A percentile compares a stretch with the other conserved stretches of the same genome.
Conservation (phyloP, 2,888 invertebrate species). For the Charanyca ferruginea region DNA sequence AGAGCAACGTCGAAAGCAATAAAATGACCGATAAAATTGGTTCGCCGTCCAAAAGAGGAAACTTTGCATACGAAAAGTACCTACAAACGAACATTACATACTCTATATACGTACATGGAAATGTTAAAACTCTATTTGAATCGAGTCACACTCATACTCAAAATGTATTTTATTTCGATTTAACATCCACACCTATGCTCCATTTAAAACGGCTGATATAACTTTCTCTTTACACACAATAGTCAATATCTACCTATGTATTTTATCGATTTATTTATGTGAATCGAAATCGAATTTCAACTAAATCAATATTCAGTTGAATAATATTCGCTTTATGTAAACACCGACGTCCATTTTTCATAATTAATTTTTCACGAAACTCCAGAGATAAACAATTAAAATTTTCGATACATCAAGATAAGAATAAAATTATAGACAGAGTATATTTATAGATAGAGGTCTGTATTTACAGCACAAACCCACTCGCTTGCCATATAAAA, state of each 20-base stretch:
- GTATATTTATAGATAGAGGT: conserved; percentile 16
- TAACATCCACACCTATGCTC: conserved; percentile 41
- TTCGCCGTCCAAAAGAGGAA: conserved; percentile 67
- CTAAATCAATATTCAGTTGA: no score
- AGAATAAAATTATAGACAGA: conserved; percentile 31
- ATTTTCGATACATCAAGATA: conserved; percentile 45
- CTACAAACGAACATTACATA: conserved; percentile 58
- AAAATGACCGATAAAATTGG: conserved; percentile 70
- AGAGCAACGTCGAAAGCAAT: conserved; percentile 67
- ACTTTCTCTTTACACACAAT: no score
- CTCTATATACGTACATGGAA: conserved; percentile 52
- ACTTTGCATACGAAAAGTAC: conserved; percentile 68
- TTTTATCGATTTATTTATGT: no score
- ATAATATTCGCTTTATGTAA: conserved; percentile 15
- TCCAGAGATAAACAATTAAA: conserved; percentile 35
- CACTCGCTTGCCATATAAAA: conserved; percentile 70
- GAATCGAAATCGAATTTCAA: no score
- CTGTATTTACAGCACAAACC: conserved; percentile 39
- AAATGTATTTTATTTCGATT: conserved; percentile 51
- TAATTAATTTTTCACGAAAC: conserved; percentile 22
- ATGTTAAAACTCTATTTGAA: conserved; percentile 55
- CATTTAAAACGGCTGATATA: no score
- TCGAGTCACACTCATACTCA: conserved; percentile 31
- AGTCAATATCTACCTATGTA: neutral
- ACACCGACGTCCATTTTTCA: conserved; percentile 21